Conservation (phyloP, 1,140 invertebrate genomes). For the Drosophila tropicalis region DNA sequence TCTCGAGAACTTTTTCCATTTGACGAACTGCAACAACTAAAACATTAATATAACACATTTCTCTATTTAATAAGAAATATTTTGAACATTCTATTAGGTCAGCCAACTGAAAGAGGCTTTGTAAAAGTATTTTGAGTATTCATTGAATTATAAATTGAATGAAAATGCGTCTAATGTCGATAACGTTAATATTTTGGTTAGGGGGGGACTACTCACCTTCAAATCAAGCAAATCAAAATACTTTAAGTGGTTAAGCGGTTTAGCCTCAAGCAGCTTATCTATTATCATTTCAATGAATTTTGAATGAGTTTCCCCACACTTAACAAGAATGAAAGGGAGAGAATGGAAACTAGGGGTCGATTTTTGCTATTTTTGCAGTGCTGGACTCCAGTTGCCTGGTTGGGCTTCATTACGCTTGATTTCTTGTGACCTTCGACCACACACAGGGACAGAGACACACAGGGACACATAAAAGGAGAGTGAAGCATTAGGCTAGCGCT, state of each 20-base stretch:
- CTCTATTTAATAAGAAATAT: too few species aligned
- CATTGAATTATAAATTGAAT: constrained; percentile 19
- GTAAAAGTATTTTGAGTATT: neutral
- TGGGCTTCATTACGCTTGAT: constrained; percentile 78
- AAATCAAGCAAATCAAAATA: constrained; percentile 36
- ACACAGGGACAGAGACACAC: neutral
- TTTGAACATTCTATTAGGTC: neutral
- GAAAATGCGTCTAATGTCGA: neutral
- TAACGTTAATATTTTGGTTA: neutral
- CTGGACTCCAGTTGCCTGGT: constrained; percentile 14
- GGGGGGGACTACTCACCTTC: neutral
- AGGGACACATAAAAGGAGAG: constrained; percentile 11
- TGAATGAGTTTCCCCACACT: constrained; percentile 7
- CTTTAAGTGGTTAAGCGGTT: constrained; percentile 44
- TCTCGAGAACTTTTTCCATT: too few species aligned
- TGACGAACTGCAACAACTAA: too few species aligned
- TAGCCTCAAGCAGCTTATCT: constrained; percentile 46
- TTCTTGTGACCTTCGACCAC: constrained; percentile 47
- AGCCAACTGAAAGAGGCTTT: neutral
- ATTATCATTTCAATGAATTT: constrained; percentile 59
- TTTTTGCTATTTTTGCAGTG: constrained; percentile 29
- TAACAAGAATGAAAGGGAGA: neutral
- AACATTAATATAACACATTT: too few species aligned
- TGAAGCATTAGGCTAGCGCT: constrained; percentile 47
- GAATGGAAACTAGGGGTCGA: constrained; percentile 14